A percentile compares a stretch with the other conserved stretches of the same genome.
These are phyloP conservation scores for Phenacoccus solenopsis DNA, from an alignment of 1,140 invertebrate species.

Conservation along the genomic window DNA sequence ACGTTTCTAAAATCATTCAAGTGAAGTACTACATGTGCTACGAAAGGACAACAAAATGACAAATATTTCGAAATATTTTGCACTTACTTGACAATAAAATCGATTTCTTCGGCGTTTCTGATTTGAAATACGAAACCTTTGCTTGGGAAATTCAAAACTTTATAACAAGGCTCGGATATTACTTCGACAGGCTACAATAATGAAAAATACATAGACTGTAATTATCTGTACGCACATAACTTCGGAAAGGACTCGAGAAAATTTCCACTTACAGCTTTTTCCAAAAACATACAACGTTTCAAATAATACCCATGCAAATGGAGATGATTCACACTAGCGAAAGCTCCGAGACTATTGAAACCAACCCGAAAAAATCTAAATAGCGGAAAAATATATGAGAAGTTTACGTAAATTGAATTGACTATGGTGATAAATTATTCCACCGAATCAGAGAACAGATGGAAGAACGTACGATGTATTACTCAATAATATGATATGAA, in stretches of 20 bases:
- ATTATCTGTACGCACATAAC: not conserved
- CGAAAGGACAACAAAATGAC: no score
- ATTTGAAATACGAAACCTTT: slow-evolving; percentile 50
- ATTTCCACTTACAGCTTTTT: slow-evolving; percentile 43
- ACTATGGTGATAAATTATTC: slow-evolving; percentile 23
- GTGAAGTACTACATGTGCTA: slow-evolving; percentile 8
- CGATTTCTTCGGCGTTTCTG: slow-evolving; percentile 31
- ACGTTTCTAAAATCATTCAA: slow-evolving; percentile 31
- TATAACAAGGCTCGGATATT: slow-evolving; percentile 38
- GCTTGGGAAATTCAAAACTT: slow-evolving; percentile 40
- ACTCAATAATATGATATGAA: slow-evolving; percentile 40
- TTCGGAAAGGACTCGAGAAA: not conserved
- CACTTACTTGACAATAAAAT: slow-evolving; percentile 31
- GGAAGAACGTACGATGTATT: slow-evolving; percentile 35
- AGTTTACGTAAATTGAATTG: not conserved
- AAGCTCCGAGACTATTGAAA: slow-evolving; percentile 64
- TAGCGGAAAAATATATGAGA: slow-evolving; percentile 23
- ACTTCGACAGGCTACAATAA: slow-evolving; percentile 38
- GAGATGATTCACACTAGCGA: slow-evolving; percentile 68
- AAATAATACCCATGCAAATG: slow-evolving; percentile 64
- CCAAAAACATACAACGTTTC: slow-evolving; percentile 44
- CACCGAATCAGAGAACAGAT: no score
- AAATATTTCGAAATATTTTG: not conserved
- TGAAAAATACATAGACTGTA: not conserved
- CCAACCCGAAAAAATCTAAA: slow-evolving; percentile 45